Evolutionary conservation across 2,888 invertebrate species (phyloP).

Genomic region (Xylota sylvarum): DNA sequence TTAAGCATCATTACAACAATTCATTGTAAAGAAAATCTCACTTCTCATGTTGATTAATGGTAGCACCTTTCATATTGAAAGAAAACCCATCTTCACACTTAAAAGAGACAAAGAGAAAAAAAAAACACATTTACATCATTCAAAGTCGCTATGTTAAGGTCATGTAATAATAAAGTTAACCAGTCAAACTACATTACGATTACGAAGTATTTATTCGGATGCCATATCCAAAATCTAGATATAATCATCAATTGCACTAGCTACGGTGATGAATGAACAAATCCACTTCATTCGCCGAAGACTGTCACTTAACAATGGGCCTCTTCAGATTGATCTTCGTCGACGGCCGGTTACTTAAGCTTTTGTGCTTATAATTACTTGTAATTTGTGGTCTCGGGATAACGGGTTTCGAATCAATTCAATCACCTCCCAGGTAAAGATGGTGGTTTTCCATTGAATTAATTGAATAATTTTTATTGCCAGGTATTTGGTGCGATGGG

Average conservation of each 20-base stretch:
- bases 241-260: conserved; percentile 32
- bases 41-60: conserved; percentile 43
- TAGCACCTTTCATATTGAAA: conserved; percentile 30
- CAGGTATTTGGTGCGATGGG: conserved; percentile 43
- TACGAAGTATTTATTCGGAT: conserved; percentile 36
- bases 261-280: conserved; percentile 45
- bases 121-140: not conserved
- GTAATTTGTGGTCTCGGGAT: conserved; percentile 27
- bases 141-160: conserved; percentile 35
- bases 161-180: conserved; percentile 51
- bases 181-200: conserved; percentile 34
- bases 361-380: conserved; percentile 39
- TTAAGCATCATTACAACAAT: conserved; percentile 7
- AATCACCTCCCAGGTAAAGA: conserved; percentile 50
- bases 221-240: conserved; percentile 21
- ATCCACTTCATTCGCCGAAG: conserved; percentile 15
- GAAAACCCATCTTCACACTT: conserved; percentile 17
- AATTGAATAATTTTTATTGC: conserved; percentile 72
- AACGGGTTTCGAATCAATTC: conserved; percentile 41
- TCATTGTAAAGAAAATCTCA: conserved; percentile 30
- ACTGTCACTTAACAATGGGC: conserved; percentile 21
- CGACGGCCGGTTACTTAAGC: conserved; percentile 28
- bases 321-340: conserved; percentile 6
- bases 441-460: conserved; percentile 59
- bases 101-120: not conserved